Base-by-base conservation (phyloP, 1,140 invertebrate species). In the Episyrphus balteatus region DNA sequence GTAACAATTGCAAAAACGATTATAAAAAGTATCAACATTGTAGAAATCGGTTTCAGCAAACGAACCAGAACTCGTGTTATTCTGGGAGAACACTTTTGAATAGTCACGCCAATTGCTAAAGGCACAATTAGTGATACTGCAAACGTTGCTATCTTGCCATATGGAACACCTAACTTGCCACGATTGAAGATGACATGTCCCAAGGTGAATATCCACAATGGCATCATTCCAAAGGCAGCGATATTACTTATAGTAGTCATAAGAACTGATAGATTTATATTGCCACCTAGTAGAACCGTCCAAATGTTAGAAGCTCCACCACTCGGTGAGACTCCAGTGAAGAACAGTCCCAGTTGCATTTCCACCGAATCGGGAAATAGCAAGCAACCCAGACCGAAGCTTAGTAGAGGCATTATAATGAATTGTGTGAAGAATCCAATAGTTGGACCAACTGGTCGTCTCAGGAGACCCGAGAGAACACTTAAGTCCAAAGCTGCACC, bases 251-350 rank as follows among this genome's bases (percentile, higher is more conserved):
- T 75, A 38, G 89, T 83, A 0, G 92, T 95, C 88, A 94, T 91
- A 17, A 89, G 83, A 39, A 95, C 77, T 5, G 86, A 91, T 14
- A 94, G 73, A 72, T 90, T 81, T 1, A 93, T 72, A 71, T 93
- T 93, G 10, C 89, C 91, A 33, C 81, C 84, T 1, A 95, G 66
- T 26, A 92, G 75, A 51, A 86, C 76, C 1, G 89, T 91, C 90
- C 91, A 94, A 56, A 93, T 89, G 63, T 95, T 95, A 15, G 88
- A 92, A 11, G 89, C 88, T 11, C 89, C 90, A 3, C 91, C 91
- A 36, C 84, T 88, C 5, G 92, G 92, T 45, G 84, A 81, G 43
- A 89, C 85, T 1, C 89, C 91, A 3, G 86, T 85, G 56, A 91
- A 87, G 70, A 94, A 94, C 61, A 95, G 76, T 3, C 91, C 91